Conservation (phyloP, 2,888 invertebrate genomes). For the Tryphoninae sp. region DNA sequence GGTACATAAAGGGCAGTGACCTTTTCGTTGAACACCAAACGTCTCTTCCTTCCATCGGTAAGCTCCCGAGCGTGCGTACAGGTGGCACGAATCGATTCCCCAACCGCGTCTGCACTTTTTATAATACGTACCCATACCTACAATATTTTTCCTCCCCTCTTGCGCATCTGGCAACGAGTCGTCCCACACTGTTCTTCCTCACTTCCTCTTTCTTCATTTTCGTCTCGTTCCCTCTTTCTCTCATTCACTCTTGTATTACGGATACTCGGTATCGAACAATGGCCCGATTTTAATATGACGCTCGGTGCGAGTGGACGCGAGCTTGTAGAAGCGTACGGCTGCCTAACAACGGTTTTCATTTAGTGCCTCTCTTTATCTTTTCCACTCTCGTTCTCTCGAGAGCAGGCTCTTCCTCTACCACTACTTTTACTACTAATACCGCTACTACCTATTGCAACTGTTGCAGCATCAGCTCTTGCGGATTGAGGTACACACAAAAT, state of each 20-base stretch:
- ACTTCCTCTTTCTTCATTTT: constrained; percentile 7
- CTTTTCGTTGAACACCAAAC: constrained; percentile 2
- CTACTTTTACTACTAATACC: constrained; percentile 13
- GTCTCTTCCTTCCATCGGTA: not conserved
- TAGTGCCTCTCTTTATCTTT: constrained; percentile 65
- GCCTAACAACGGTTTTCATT: constrained; percentile 72
- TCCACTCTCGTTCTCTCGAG: constrained; percentile 10
- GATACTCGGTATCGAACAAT: constrained; percentile 69
- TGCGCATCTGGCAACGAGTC: not conserved
- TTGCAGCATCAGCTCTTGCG: constrained; percentile 39
- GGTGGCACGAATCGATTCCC: constrained; percentile 36
- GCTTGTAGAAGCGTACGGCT: constrained; percentile 47
- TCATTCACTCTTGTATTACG: constrained; percentile 47
- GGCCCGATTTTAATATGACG: constrained; percentile 74
- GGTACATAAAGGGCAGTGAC: constrained; percentile 19
- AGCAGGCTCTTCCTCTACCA: constrained; percentile 31
- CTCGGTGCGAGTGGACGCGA: constrained; percentile 64
- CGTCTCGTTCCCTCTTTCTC: constrained; percentile 15
- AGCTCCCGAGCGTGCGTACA: constrained; percentile 27
- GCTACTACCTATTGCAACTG: constrained; percentile 34
- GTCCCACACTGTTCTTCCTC: constrained; percentile 12
- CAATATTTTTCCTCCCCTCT: not conserved
- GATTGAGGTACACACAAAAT: not conserved
- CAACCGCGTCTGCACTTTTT: constrained; percentile 26
- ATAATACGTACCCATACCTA: constrained; percentile 5